Base-by-base conservation (phyloP, 1,140 invertebrate genomes). In the Ceratosolen fusciceps region DNA sequence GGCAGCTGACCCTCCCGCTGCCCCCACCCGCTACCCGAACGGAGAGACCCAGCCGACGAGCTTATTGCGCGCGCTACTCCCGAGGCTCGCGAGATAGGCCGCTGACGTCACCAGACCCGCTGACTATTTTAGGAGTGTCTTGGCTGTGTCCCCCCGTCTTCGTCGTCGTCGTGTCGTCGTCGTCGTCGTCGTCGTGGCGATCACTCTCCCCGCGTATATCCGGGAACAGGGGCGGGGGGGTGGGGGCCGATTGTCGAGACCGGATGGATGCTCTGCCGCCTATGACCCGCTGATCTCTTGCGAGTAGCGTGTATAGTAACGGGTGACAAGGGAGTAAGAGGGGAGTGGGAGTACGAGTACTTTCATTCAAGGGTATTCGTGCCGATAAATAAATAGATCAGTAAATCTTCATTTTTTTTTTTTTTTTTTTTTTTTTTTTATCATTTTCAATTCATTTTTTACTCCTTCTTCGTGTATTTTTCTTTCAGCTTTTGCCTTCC, bases 81-180 rank as follows among this genome's bases (percentile, higher is more conserved):
- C 52, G 31, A 31, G 26, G 58, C 76, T 34, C 43, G 62, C 72
- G 81, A 84, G 85, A 83, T 86, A 86, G 82, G 75, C 77, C 78
- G 80, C 82, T 88, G 88, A 88, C 87, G 86, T 88, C 88, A 88
- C 71, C 74, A 52, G 72, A 74, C 82, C 77, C 52, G 83, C 81
- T 84, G 80, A 84, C 85, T 88, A 89, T 89, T 89, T 89, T 88
- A 86, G 84, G 87, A 87, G 83, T 85, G 84, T 83, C 83, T 86
- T 84, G 82, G 80, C 74, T 83, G 81, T n/a, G n/a, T n/a, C n/a
- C n/a, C 82, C 80, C 62, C 79, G 62, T n/a, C n/a, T n/a, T n/a
- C n/a, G n/a, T n/a, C n/a, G n/a, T n/a, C n/a, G n/a, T n/a, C n/a
- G n/a, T n/a, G n/a, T n/a, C n/a, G n/a, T n/a, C n/a, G n/a, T n/a